phyloP scores from a whole-genome alignment of 2,888 invertebrate genomes.

The Eupeodes luniger region DNA sequence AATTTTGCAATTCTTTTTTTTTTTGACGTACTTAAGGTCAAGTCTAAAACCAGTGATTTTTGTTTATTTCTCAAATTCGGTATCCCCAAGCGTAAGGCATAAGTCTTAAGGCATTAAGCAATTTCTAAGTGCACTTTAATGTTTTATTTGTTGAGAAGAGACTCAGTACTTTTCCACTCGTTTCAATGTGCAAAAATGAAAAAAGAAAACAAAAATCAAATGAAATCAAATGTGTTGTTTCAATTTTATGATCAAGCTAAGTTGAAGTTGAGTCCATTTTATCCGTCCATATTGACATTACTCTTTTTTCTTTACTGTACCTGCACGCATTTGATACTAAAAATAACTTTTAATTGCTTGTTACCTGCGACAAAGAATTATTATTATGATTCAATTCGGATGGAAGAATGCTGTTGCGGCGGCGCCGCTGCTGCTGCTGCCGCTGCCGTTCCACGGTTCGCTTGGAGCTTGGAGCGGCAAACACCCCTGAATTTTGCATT shows the following conservation, averaged over 20 bases:
- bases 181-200: neutral
- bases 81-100: neutral
- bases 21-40: neutral
- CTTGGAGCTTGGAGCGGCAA: neutral
- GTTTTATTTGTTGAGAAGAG: neutral
- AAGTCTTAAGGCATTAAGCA: too few species aligned
- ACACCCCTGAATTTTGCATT: constrained; percentile 27
- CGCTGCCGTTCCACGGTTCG: neutral
- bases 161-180: constrained; percentile 28
- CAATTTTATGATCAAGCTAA: neutral
- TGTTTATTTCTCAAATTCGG: neutral
- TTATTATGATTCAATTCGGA: constrained; percentile 36
- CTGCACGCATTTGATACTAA: constrained; percentile 35
- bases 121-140: neutral
- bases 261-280: constrained; percentile 24
- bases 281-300: constrained; percentile 16
- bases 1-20: neutral
- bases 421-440: neutral
- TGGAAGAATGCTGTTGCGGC: constrained; percentile 36
- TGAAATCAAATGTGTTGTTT: neutral
- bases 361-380: constrained; percentile 38
- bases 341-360: constrained; percentile 42
- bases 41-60: constrained; percentile 8
- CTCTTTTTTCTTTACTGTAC: constrained; percentile 31
- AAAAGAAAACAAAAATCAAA: neutral